phyloP scores from a whole-genome alignment of 2,888 invertebrate species.

The Pseudanteris insignis region DNA sequence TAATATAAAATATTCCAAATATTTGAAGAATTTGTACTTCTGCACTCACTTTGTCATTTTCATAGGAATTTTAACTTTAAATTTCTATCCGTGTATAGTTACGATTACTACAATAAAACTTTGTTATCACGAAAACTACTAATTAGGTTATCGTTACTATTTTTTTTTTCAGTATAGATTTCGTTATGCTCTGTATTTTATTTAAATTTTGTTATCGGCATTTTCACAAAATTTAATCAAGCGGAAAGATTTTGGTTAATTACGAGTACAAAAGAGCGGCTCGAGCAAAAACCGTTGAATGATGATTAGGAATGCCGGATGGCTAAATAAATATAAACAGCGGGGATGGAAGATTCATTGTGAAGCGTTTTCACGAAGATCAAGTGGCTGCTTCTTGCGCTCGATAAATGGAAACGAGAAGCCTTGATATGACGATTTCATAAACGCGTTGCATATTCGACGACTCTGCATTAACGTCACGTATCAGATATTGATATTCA shows the following conservation, averaged over 20 bases:
- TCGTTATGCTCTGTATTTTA: too few species aligned
- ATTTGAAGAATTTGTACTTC: too few species aligned
- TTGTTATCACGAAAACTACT: too few species aligned
- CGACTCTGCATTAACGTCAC: slow-evolving; percentile 43
- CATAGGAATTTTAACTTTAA: too few species aligned
- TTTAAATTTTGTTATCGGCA: too few species aligned
- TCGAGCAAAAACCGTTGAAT: background rate
- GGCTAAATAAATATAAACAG: slow-evolving; percentile 19
- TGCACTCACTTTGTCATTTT: too few species aligned
- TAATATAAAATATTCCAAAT: too few species aligned
- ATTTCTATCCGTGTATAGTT: too few species aligned
- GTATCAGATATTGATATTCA: slow-evolving; percentile 44
- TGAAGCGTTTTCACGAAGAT: slow-evolving; percentile 25
- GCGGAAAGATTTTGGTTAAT: slow-evolving; percentile 19
- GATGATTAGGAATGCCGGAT: too few species aligned
- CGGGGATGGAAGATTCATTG: slow-evolving; percentile 20
- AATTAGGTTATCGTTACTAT: too few species aligned
- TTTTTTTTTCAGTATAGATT: too few species aligned
- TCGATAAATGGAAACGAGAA: slow-evolving; percentile 11
- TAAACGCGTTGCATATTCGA: slow-evolving; percentile 40
- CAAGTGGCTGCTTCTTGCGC: slow-evolving; percentile 10
- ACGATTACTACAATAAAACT: too few species aligned
- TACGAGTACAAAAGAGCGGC: slow-evolving; percentile 8
- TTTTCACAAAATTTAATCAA: slow-evolving; percentile 25
- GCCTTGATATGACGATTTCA: slow-evolving; percentile 31